Conservation (phyloP, 1,140 invertebrate species). For the Ladona fulva region DNA sequence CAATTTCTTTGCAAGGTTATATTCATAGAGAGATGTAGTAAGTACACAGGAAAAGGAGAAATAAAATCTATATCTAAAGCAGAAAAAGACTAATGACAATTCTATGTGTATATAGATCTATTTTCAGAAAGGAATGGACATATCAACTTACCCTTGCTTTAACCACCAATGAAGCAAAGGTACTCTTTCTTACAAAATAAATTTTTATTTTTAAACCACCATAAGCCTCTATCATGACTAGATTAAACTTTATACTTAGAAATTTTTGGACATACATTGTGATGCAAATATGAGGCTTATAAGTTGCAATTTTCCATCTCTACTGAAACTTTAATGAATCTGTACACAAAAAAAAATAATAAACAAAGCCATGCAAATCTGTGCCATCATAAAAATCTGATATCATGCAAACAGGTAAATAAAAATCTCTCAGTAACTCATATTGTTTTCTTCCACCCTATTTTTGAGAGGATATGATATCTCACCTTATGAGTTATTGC, state of each 20-base stretch:
- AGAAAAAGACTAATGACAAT: neutral
- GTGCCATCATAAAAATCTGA: too few relatives aligned
- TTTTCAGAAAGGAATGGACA: neutral
- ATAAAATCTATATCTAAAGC: neutral
- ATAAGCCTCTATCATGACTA: conserved; percentile 1
- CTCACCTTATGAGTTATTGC: too few relatives aligned
- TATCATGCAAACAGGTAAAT: too few relatives aligned
- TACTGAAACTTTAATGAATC: too few relatives aligned
- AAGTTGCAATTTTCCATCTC: neutral
- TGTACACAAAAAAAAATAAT: too few relatives aligned
- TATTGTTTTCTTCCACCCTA: too few relatives aligned
- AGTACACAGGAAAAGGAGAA: neutral
- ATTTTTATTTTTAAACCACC: neutral
- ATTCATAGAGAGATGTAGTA: neutral
- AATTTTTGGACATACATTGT: neutral
- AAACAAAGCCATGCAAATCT: too few relatives aligned
- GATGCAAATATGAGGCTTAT: neutral
- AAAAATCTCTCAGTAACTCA: too few relatives aligned
- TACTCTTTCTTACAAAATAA: neutral
- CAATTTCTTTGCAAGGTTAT: neutral
- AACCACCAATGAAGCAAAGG: neutral
- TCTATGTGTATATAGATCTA: neutral
- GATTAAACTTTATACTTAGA: neutral
- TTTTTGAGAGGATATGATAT: too few relatives aligned
- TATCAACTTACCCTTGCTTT: neutral